Percentiles rank a stretch among this genome's conserved stretches.
These are phyloP conservation scores for Notechis scutatus DNA, from an alignment of 2,113 vertebrate genomes.

Conservation along the genomic window DNA sequence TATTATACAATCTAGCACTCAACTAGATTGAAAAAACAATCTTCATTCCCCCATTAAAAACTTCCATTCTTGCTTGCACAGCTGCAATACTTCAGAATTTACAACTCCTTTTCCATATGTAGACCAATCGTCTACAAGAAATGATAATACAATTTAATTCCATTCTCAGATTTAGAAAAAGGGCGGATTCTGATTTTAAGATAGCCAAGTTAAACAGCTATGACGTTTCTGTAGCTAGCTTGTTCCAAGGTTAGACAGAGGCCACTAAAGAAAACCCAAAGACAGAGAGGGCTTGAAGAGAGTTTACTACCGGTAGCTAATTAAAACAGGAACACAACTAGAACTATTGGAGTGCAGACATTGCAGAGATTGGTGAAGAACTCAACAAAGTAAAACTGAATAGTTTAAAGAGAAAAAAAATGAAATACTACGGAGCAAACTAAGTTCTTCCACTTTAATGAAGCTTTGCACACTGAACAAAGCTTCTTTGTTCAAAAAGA, in stretches of 20 bases:
- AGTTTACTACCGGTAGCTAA: conserved; percentile 1
- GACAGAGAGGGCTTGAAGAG: neutral
- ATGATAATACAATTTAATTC: conserved; percentile 7
- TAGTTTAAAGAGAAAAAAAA: neutral
- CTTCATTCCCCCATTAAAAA: conserved; percentile 1
- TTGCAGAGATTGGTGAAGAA: neutral
- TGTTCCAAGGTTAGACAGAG: neutral
- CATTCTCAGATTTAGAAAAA: neutral
- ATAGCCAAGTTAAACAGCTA: conserved; percentile 8
- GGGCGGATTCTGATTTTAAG: conserved; percentile 22
- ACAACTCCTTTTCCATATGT: neutral
- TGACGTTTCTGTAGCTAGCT: conserved; percentile 21
- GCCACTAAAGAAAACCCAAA: conserved; percentile 10
- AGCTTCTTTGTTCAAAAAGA: neutral
- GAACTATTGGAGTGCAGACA: neutral
- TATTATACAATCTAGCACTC: neutral
- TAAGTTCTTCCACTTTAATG: neutral
- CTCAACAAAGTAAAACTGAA: neutral
- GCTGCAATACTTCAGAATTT: conserved; percentile 26
- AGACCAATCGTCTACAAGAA: conserved; percentile 9
- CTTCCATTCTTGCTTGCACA: conserved; percentile 7
- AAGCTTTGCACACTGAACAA: neutral
- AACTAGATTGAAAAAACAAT: neutral
- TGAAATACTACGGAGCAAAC: neutral
- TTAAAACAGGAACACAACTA: conserved; percentile 14